Evolutionary conservation across 1,140 invertebrate species (phyloP), one percentile per base, ranked within the genome.

Genomic region (Bombus confusus): DNA sequence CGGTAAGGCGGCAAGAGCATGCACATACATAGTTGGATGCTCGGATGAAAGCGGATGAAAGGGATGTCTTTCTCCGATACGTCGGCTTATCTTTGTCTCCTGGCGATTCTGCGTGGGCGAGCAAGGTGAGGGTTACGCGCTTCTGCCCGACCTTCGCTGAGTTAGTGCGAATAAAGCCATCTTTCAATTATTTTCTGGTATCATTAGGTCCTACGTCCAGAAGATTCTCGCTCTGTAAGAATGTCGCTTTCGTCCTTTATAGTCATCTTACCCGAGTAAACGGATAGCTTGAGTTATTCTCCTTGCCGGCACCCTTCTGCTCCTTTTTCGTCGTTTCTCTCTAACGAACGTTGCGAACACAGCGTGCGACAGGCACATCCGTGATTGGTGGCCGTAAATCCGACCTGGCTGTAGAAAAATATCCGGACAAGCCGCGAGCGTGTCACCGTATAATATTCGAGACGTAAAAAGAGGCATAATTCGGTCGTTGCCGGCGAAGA

Each of bases 31-130:
- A 37, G 52, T 28, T 43, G 15, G 66, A 41, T 43, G 28, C 76
- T 25, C 9, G 47, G 79, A 73, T 71, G 77, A 85, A 85, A 71
- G 73, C 15, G 47, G 79, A 66, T 71, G 77, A 85, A 85, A 71
- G 73, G 83, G 83, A 81, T 57, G 72, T 66, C 78, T 87, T 81
- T 81, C 78, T 87, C 74, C 79, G 83, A 80, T 81, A 57, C 83
- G 22, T n/a, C 59, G 43, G 69, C 84, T 85, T 85, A 75, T 81
- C 78, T 81, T 18, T 31, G 43, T 72, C 84, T 12, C 25, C 8
- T 72, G 62, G 59, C 10, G 59, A 75, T 75, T 66, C 78, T 68
- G 18, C 78, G 84, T 75, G 71, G 71, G 59, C 78, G 59, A 34
- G 37, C 83, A 68, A 81, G 71, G 43, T 59, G 84, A 85, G 84